phyloP scores from a whole-genome alignment of 2,113 vertebrate genomes.

The Platycercus adscitus region DNA sequence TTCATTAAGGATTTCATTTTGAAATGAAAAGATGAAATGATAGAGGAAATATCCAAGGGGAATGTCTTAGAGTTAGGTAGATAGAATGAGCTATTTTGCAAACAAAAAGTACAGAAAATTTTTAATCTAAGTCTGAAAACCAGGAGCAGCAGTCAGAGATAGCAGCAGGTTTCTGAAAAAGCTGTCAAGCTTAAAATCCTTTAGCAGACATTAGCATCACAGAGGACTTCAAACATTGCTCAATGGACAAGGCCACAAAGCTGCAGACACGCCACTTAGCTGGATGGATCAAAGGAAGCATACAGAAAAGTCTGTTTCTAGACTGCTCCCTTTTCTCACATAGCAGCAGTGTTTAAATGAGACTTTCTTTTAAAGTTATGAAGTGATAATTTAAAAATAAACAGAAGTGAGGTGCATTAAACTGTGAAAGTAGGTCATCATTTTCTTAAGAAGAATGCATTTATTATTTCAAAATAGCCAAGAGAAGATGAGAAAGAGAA shows the following conservation, averaged over 20 bases:
- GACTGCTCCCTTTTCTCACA: neutral
- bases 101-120: neutral
- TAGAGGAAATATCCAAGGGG: neutral
- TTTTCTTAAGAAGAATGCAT: conserved; percentile 3
- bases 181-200: neutral
- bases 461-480: conserved; percentile 32
- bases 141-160: neutral
- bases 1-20: neutral
- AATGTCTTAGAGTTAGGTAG: neutral
- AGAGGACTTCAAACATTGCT: neutral
- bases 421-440: conserved; percentile 36
- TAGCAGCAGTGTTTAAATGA: conserved; percentile 42
- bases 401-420: neutral
- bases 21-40: neutral
- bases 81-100: neutral
- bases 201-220: neutral
- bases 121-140: neutral
- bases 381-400: conserved; percentile 53
- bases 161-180: neutral
- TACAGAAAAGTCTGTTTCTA: neutral
- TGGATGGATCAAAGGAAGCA: neutral
- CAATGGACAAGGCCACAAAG: neutral
- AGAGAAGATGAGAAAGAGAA: neutral
- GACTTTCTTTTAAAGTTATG: neutral
- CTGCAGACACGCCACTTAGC: neutral